Conservation (phyloP, 2,113 vertebrate species). For the Bothrops jararaca region DNA sequence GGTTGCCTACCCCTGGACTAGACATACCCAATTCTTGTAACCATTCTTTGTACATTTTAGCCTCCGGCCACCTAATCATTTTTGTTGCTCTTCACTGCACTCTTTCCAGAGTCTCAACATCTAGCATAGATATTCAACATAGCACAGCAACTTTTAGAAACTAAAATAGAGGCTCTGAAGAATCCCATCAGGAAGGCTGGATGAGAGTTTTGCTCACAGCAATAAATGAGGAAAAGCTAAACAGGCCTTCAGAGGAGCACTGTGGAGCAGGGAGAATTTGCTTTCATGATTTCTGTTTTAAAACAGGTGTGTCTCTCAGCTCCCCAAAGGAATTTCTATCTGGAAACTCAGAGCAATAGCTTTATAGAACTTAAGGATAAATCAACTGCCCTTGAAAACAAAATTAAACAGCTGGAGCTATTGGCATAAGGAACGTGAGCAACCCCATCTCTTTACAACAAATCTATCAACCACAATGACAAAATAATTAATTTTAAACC, state of each 20-base stretch:
- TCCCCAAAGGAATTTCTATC: background rate
- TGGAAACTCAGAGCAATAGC: background rate
- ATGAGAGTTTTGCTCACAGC: background rate
- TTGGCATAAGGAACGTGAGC: background rate
- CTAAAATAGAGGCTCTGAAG: background rate
- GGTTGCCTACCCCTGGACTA: background rate
- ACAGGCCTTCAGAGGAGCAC: background rate
- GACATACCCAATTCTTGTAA: background rate
- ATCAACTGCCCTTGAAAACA: slow-evolving; percentile 26
- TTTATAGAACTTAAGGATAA: slow-evolving; percentile 7
- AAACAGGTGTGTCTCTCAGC: background rate
- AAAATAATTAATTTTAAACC: slow-evolving; percentile 34
- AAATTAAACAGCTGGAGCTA: slow-evolving; percentile 22
- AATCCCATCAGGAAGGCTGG: background rate
- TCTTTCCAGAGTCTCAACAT: background rate
- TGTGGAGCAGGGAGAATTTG: background rate
- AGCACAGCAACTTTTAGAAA: too few relatives aligned
- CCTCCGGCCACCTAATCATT: background rate
- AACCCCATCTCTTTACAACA: slow-evolving; percentile 7
- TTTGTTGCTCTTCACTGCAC: background rate
- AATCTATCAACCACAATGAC: background rate
- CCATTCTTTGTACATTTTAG: background rate
- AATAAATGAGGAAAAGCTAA: background rate
- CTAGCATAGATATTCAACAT: background rate
- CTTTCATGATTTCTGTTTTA: background rate